Base-by-base conservation (phyloP, 2,113 vertebrate genomes). In the Sula dactylatra region DNA sequence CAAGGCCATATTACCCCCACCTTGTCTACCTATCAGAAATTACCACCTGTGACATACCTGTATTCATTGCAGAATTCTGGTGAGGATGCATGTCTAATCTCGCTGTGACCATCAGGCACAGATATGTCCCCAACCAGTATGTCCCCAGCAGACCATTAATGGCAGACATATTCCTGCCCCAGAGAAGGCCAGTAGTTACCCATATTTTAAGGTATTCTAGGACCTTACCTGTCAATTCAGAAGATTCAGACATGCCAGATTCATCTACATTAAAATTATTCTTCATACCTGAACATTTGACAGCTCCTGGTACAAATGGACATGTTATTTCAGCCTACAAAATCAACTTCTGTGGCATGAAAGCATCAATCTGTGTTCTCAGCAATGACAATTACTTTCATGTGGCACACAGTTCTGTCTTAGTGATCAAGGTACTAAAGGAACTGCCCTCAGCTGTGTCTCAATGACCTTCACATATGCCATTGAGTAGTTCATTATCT, bases 101-200 rank as follows among this genome's bases (percentile, higher is more conserved):
- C 2, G 0, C 10, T 36, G 21, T 62, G n/a, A 55, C 13, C 18
- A 31, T 64, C 38, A 84, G 26, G 38, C 45, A 55, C 0, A 9
- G 38, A 16, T 16, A n/a, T 9, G n/a, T 59, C 38, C 36, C 40
- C 17, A 79, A 2, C 0, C 26, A 54, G 10, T 40, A 20, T 18
- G 7, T 9, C 4, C 0, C 12, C 36, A 90, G 45, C 10, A 64
- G 47, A 58, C 9, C 4, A 31, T 21, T 45, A 44, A 47, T 9
- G 10, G 29, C 22, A 74, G 9, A 15, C 34, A 22, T 61, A 45
- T 7, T 36, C 4, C 29, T 81, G 40, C 19, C 14, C 9, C 27
- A 42, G 66, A 45, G 22, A 74, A 73, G 16, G 16, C 7, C 15
- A 42, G 19, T 42, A 84, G 54, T 79, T 82, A 21, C 19, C 14